Base-by-base conservation (phyloP, 2,797 vertebrate species). In the Cetoscarus ocellatus region DNA sequence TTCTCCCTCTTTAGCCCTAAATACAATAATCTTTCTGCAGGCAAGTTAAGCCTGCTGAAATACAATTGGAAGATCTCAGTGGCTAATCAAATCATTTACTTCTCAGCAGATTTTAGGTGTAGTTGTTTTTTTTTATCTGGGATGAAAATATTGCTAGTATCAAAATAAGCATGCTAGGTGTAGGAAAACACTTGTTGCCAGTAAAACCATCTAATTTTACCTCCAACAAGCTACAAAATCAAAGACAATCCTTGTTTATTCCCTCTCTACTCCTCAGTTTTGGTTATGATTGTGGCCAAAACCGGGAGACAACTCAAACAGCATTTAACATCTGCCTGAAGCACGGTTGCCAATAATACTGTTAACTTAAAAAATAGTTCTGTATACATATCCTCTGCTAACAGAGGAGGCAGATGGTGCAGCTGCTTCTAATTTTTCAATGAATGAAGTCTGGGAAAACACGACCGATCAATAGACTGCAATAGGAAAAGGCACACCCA, bases 381-480 rank as follows among this genome's bases (percentile, higher is more conserved):
- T 61, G 57, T 73, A 57, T 69, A 66, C 71, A 81, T 60, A 75
- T 77, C 73, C 65, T 53, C 75, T 73, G 53, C 57, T 50, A 75
- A 67, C 56, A 70, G 73, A 75, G 59, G 60, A 70, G 70, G 58
- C 75, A 81, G 61, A 79, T 71, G n/a, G 77, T 77, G 79, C 91
- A 93, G 91, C 92, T 94, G 93, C 88, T 93, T 93, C 77, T 75
- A 92, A 94, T 93, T 87, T 90, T 66, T 81, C 78, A 78, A 83
- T 83, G 85, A 91, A 89, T 88, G 79, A 88, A 86, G 84, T 85
- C 89, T 90, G 87, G 71, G 83, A 91, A 91, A 93, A 88, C 87
- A 91, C 72, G 82, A 86, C 80, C 84, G 89, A 92, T 92, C 90
- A 90, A 89, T 90, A 86, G 85, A 42, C 77, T 78, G 64, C 75